Base-by-base conservation (phyloP, 2,797 vertebrate genomes). In the Pteropus rufus region DNA sequence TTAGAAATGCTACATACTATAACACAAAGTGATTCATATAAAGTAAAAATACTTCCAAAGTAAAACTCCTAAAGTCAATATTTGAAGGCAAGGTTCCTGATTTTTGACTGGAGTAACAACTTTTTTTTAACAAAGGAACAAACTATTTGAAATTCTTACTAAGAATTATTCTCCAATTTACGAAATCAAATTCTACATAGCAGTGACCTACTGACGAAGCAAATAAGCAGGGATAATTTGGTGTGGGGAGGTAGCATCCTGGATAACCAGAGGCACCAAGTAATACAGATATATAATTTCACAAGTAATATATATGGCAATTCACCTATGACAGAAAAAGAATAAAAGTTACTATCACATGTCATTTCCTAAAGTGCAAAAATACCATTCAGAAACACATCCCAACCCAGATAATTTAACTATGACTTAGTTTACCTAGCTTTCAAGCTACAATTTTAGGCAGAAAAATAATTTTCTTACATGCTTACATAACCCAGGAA, bases 251-350 rank as follows among this genome's bases (percentile, higher is more conserved):
- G 44, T 8, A 85, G 31, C 19, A 87, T 46, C 36, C 3, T 56
- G 73, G 36, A 18, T 70, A 89, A 81, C 6, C 5, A 87, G 36
- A 12, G 67, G 19, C 54, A 39, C 76, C 79, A 88, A 85, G 77
- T 77, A 95, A 70, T 93, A 56, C 58, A 94, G 96, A 93, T 34
- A 77, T 5, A 72, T 5, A 72, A 77, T 62, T 97, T 97, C 82
- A 97, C n/a, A 96, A 96, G n/a, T n/a, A 72, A 93, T 39, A 84
- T 92, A 97, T 95, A 73, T 94, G 70, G 83, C 67, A 97, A 92
- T 14, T 72, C 29, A 75, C n/a, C 72, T 64, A 70, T 5, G 58
- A 82, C 60, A 77, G 46, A 56, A 69, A 96, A 95, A 85, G 58
- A 87, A 94, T 96, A 97, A 73, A n/a, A 41, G 86, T 97, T 95